These are phyloP conservation scores for Haliaeetus leucogaster DNA, from an alignment of 2,113 vertebrate genomes.

Conservation along the genomic window DNA sequence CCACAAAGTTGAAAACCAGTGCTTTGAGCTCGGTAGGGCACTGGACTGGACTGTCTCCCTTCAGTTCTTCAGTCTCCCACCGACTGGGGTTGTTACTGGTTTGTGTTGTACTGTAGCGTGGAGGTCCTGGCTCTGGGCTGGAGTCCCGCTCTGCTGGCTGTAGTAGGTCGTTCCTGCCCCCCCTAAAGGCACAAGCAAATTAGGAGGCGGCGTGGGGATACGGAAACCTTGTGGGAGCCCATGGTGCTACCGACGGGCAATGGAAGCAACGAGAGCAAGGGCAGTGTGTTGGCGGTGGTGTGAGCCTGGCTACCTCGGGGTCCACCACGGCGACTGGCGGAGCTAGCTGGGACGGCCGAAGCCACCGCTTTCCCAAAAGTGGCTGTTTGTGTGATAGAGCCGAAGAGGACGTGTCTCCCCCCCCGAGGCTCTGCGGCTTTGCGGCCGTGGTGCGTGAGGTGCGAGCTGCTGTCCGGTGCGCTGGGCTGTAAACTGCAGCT, in stretches of 20 bases:
- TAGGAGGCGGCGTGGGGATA: background rate
- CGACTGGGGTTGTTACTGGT: fast-evolving
- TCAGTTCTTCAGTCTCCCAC: background rate
- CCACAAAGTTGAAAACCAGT: background rate
- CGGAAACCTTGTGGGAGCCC: fast-evolving
- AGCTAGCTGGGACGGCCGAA: background rate
- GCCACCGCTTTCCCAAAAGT: background rate
- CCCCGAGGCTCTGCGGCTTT: fast-evolving
- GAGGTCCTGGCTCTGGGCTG: background rate
- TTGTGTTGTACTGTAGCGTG: fast-evolving
- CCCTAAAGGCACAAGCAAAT: background rate
- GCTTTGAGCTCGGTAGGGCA: background rate
- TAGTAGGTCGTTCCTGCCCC: background rate
- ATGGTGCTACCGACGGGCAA: fast-evolving
- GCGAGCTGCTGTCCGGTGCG: background rate
- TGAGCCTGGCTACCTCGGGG: fast-evolving
- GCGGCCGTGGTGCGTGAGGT: fast-evolving
- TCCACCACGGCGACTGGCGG: fast-evolving
- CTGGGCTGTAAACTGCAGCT: background rate
- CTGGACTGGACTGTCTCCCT: background rate
- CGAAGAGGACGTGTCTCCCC: background rate
- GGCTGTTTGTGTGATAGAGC: background rate
- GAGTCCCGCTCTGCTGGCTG: background rate
- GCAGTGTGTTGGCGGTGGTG: fast-evolving
- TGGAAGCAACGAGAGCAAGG: fast-evolving